These are phyloP conservation scores for Polydrusus tereticollis DNA, from an alignment of 2,888 invertebrate genomes.

Conservation along the genomic window DNA sequence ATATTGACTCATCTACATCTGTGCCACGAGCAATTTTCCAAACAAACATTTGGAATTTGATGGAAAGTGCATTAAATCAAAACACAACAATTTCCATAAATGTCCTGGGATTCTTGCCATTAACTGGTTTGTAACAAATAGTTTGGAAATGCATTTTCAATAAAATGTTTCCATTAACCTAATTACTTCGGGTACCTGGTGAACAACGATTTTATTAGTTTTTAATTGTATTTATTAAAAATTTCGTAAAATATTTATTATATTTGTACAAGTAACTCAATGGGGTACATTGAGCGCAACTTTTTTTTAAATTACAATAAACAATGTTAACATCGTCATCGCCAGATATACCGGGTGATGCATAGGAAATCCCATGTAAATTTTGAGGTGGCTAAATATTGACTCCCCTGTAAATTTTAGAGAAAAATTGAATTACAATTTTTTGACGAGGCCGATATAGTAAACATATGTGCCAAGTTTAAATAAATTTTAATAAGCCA, in stretches of 20 bases:
- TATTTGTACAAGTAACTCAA: not conserved
- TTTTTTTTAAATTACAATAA: no score
- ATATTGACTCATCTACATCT: not conserved
- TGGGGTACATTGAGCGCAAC: no score
- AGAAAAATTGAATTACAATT: no score
- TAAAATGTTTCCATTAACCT: not conserved
- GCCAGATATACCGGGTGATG: no score
- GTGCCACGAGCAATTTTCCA: conserved; percentile 8
- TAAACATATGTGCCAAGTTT: no score
- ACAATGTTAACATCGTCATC: no score
- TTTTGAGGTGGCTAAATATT: no score
- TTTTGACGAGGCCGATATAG: no score
- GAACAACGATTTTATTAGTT: not conserved
- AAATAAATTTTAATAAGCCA: no score
- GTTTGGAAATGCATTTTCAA: not conserved
- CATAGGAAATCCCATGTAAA: no score
- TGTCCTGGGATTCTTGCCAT: not conserved
- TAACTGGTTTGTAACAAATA: not conserved
- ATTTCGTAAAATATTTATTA: not conserved
- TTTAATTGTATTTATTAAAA: not conserved
- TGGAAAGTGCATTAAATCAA: conserved; percentile 22
- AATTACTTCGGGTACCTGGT: not conserved
- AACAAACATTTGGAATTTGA: conserved; percentile 18
- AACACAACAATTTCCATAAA: conserved; percentile 7
- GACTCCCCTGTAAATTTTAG: no score